phyloP scores from a whole-genome alignment of 1,140 invertebrate species.

The Helicoverpa zea region DNA sequence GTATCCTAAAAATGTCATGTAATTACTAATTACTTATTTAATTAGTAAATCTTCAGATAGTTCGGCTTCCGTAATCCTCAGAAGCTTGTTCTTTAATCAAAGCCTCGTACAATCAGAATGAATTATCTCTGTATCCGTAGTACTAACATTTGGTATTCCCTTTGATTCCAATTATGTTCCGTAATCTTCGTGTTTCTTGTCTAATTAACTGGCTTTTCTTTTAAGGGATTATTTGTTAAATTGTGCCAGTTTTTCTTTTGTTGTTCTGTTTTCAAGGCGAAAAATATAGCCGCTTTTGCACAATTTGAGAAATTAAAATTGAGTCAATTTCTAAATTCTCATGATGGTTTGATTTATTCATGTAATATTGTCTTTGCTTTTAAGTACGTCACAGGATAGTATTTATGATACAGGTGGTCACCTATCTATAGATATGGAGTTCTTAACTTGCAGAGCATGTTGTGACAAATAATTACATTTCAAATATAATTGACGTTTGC shows the following conservation, averaged over 20 bases:
- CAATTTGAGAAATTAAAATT: background rate
- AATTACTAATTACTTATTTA: background rate
- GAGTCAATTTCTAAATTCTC: too few relatives aligned
- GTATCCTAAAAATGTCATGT: background rate
- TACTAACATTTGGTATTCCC: slow-evolving; percentile 27
- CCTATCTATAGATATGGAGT: too few relatives aligned
- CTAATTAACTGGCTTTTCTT: slow-evolving; percentile 35
- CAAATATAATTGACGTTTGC: background rate
- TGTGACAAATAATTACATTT: background rate
- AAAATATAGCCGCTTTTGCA: background rate
- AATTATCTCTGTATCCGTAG: slow-evolving; percentile 18
- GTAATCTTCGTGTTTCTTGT: background rate
- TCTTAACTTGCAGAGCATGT: too few relatives aligned
- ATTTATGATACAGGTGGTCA: too few relatives aligned
- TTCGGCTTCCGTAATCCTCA: background rate
- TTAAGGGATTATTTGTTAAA: slow-evolving; percentile 5
- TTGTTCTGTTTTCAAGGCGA: background rate
- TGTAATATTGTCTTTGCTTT: too few relatives aligned
- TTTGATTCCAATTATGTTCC: slow-evolving; percentile 3
- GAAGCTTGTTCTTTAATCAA: background rate
- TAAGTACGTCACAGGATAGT: too few relatives aligned
- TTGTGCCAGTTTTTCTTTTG: background rate
- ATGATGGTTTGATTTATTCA: too few relatives aligned
- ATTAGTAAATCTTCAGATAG: background rate
- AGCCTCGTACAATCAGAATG: slow-evolving; percentile 30